A percentile compares a stretch with the other conserved stretches of the same genome.
phyloP scores from a whole-genome alignment of 2,113 vertebrate species.

The Rattus norvegicus region GRCr8 NC_086027.1:78035501-78036000 shows the following conservation, averaged over 20 bases:
- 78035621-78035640: constrained; percentile 2
- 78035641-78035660: constrained; percentile 36
- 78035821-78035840: too few species aligned
- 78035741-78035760: background rate
- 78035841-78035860: background rate
- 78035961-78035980: too few species aligned
- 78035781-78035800: background rate
- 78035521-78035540: constrained; percentile 41
- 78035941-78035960: too few species aligned
- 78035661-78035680: constrained; percentile 10
- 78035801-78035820: background rate
- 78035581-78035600: constrained; percentile 36
- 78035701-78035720: background rate
- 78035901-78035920: background rate
- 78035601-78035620: constrained; percentile 59
- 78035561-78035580: constrained; percentile 45
- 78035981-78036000: too few species aligned
- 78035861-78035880: too few species aligned
- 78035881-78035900: too few species aligned
- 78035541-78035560: constrained; percentile 59
- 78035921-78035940: too few species aligned
- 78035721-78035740: background rate
- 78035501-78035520: constrained; percentile 52
- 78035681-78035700: background rate
- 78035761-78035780: background rate